Base-by-base conservation (phyloP, 2,113 vertebrate genomes). In the Oryzias melastigma region DNA sequence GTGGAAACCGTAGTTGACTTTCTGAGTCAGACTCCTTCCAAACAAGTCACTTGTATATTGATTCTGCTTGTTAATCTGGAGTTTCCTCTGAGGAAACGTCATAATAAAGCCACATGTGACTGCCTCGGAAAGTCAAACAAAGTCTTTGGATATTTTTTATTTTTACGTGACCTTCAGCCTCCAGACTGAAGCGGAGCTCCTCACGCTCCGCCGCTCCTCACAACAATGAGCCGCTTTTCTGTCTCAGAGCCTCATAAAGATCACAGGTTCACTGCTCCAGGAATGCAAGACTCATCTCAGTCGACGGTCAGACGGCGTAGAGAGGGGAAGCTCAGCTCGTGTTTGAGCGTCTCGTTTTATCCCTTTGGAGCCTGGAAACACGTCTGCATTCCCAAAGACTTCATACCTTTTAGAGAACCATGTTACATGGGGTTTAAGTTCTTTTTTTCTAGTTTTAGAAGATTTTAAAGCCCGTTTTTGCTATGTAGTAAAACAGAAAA, bases 21-120 rank as follows among this genome's bases (percentile, higher is more conserved):
- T 55, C 22, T 52, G 12, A 44, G 10, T 70, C 71, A 71, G 70
- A 75, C 78, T 73, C 70, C 71, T 46, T 54, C 49, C 62, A 40
- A 63, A 51, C 50, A 62, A 59, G 69, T 70, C 54, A 58, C 62
- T 45, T 45, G 45, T 68, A 17, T 80, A 81, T 84, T 79, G 65
- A 78, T 82, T 71, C 67, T 81, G 4, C 50, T 27, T 12, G 8
- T 53, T 17, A 70, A 77, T 80, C 76, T 75, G 68, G 45, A 75
- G 58, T 58, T 72, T 83, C 72, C 63, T 84, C 24, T 59, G 73
- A 81, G 71, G 56, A 77, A 82, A 58, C 25, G 41, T 45, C 35
- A 74, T 68, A 75, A 81, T 74, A 81, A 71, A 74, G 54, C 50
- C 77, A 62, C 75, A 65, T 64, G 70, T 58, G 81, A 73, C 68